These are phyloP conservation scores for Cercocebus atys DNA, from an alignment of 2,113 vertebrate species.

Conservation along the genomic window DNA sequence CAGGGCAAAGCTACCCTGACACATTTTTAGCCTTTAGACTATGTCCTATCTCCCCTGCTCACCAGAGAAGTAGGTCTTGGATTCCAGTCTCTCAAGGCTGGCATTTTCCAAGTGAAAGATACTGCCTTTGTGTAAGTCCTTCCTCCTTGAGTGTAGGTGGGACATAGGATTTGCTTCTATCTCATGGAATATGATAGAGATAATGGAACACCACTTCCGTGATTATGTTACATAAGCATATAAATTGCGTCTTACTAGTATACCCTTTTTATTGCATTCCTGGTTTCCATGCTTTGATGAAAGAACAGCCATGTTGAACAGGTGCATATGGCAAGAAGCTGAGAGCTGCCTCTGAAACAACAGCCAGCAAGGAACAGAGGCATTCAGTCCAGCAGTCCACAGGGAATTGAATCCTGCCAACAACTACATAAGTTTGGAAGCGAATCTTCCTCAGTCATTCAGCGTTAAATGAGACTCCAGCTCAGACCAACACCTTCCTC, in stretches of 20 bases:
- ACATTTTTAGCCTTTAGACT: neutral
- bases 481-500: too few relatives aligned
- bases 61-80: neutral
- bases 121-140: neutral
- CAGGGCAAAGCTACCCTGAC: too few relatives aligned
- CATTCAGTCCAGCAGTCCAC: neutral
- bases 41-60: accelerated
- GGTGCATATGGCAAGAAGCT: accelerated
- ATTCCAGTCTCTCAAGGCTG: neutral
- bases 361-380: too few relatives aligned
- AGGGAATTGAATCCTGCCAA: neutral
- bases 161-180: neutral
- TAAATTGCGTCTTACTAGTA: neutral
- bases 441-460: neutral
- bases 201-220: too few relatives aligned
- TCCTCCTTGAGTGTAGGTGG: neutral
- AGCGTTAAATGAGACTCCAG: neutral
- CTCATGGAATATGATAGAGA: accelerated
- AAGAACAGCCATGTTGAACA: too few relatives aligned
- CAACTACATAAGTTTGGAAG: neutral
- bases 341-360: neutral
- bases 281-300: neutral
- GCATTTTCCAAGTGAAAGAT: too few relatives aligned
- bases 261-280: neutral
- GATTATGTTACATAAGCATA: too few relatives aligned